A percentile compares a stretch with the other conserved stretches of the same genome.
phyloP scores from a whole-genome alignment of 2,888 invertebrate genomes.

The Galeruca laticollis region DNA sequence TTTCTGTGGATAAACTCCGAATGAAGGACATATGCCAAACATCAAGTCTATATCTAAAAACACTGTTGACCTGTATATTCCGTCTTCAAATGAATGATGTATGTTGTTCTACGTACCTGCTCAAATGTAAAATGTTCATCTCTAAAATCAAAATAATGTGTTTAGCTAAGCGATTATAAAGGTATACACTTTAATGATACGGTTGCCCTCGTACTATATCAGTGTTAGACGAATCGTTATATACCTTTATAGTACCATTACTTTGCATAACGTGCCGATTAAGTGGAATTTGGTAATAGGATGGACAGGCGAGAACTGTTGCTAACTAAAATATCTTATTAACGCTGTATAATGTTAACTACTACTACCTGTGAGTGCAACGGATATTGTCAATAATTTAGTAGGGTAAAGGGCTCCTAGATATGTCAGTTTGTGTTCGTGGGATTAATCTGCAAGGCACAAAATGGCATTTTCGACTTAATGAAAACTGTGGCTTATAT shows the following conservation, averaged over 20 bases:
- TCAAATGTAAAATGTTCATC: no score
- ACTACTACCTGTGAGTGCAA: conserved; percentile 19
- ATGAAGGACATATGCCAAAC: no score
- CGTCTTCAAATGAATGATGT: no score
- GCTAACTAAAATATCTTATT: conserved; percentile 44
- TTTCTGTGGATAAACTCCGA: no score
- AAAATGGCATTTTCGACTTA: conserved; percentile 6
- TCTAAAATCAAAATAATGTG: no score
- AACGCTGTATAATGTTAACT: conserved; percentile 32
- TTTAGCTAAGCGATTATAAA: no score
- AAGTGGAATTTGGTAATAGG: conserved; percentile 46
- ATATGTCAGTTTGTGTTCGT: conserved; percentile 20
- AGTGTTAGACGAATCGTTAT: conserved; percentile 39
- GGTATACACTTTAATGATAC: background rate
- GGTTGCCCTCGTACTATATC: conserved; percentile 16
- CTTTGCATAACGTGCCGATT: conserved; percentile 47
- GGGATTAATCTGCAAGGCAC: conserved; percentile 12
- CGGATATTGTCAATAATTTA: conserved; percentile 33
- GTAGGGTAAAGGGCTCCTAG: conserved; percentile 9
- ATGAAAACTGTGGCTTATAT: conserved; percentile 16
- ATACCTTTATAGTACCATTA: conserved; percentile 37
- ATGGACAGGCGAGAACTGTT: conserved; percentile 39
- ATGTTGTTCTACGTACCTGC: no score
- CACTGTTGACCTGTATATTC: no score
- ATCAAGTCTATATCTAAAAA: no score